A percentile compares a stretch with the other conserved stretches of the same genome.
Conservation (phyloP, 2,797 vertebrate species). For the Acrossocheilus fasciatus region DNA sequence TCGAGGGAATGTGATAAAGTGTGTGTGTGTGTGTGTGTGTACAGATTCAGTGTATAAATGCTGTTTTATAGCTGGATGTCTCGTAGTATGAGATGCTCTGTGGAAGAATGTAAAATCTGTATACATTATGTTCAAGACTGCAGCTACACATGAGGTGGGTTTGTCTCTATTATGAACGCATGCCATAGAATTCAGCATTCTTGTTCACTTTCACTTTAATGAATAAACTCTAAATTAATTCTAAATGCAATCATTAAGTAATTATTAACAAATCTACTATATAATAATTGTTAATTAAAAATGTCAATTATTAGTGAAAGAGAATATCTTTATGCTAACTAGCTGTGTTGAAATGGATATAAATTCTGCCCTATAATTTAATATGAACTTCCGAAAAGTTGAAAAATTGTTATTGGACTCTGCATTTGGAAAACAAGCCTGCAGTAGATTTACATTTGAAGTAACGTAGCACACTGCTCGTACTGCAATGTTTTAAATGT, state of each 20-base stretch:
- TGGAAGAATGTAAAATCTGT: not conserved
- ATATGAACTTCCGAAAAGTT: not conserved
- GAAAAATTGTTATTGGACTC: not conserved
- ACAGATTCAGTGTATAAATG: not conserved
- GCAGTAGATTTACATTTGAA: not conserved
- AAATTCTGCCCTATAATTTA: not conserved
- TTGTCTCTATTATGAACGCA: not conserved
- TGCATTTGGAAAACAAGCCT: not conserved
- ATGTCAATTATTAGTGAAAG: not conserved
- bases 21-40: not conserved
- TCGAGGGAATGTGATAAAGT: not conserved
- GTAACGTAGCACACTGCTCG: not conserved
- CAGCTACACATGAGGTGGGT: slow-evolving; percentile 44
- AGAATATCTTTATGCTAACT: not conserved
- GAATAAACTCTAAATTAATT: not conserved
- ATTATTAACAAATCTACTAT: not conserved
- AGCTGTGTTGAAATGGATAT: not conserved
- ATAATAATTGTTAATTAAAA: not conserved
- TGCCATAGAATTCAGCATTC: not conserved
- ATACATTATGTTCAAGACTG: slow-evolving; percentile 39
- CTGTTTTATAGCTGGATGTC: not conserved
- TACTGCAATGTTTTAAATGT: not conserved
- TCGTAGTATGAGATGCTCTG: not conserved
- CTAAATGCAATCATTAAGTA: not conserved
- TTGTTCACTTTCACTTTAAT: not conserved